These are phyloP conservation scores for Lochmaea crataegi DNA, from an alignment of 2,888 invertebrate genomes.

Conservation along the genomic window DNA sequence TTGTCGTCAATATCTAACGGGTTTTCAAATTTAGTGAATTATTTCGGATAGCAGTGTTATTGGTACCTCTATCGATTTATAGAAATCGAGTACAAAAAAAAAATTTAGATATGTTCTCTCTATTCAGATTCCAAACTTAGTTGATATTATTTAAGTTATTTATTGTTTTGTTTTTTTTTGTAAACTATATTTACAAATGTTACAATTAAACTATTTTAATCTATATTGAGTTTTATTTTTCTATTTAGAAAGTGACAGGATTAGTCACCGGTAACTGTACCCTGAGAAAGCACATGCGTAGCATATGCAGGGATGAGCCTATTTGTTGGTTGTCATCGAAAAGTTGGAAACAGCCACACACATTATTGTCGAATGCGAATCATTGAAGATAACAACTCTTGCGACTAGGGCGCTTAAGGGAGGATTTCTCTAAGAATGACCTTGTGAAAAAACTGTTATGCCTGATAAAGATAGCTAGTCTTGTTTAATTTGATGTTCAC, in stretches of 20 bases:
- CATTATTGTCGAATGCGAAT: too few relatives aligned
- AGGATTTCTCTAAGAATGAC: too few relatives aligned
- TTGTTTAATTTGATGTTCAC: too few relatives aligned
- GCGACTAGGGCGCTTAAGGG: too few relatives aligned
- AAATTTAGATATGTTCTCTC: not conserved
- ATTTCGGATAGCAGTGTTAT: conserved; percentile 66
- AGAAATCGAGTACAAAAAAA: not conserved
- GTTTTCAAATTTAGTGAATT: conserved; percentile 81
- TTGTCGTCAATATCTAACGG: conserved; percentile 82
- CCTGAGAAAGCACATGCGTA: too few relatives aligned
- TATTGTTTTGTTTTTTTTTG: conserved; percentile 7
- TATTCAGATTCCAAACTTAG: not conserved
- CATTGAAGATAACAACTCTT: too few relatives aligned
- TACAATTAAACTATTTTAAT: conserved; percentile 1
- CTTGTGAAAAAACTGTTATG: too few relatives aligned
- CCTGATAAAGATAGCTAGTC: too few relatives aligned
- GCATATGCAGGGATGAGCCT: too few relatives aligned
- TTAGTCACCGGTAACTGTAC: too few relatives aligned
- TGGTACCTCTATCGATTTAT: not conserved
- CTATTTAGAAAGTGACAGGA: not conserved
- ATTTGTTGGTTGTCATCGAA: too few relatives aligned
- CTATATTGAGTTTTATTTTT: not conserved
- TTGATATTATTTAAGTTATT: not conserved
- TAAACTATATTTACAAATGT: not conserved
- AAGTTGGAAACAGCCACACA: too few relatives aligned